Percentiles rank a stretch among this genome's conserved stretches.
phyloP scores from a whole-genome alignment of 2,888 invertebrate genomes.

The Orthonychiurus folsomi region DNA sequence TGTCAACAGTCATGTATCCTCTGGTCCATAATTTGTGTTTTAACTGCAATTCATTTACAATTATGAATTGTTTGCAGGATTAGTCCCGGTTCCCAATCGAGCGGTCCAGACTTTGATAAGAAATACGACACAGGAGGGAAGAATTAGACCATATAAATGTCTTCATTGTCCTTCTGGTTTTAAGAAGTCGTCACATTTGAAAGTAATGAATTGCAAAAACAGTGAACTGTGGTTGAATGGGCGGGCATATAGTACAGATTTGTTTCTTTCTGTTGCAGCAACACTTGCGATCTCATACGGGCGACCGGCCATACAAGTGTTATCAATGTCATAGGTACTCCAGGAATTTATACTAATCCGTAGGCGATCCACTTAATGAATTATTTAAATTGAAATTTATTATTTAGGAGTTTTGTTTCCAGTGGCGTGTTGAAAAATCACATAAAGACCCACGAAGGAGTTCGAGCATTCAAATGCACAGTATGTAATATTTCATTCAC shows the following conservation, averaged over 20 bases:
- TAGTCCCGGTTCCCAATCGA: constrained; percentile 28
- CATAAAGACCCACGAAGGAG: constrained; percentile 49
- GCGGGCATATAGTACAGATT: neutral
- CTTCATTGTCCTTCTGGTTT: constrained; percentile 47
- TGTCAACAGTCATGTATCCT: too few species aligned
- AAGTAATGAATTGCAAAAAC: too few species aligned
- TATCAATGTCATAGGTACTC: constrained; percentile 42
- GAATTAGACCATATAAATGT: constrained; percentile 49
- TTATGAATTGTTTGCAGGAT: constrained; percentile 12
- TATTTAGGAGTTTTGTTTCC: constrained; percentile 50
- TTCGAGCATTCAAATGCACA: constrained; percentile 49
- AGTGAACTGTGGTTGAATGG: neutral
- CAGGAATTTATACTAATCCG: neutral
- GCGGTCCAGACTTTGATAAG: constrained; percentile 13
- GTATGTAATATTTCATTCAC: constrained; percentile 51
- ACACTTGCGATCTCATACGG: constrained; percentile 47
- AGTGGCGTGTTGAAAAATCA: constrained; percentile 53
- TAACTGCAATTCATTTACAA: too few species aligned
- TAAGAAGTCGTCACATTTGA: constrained; percentile 51
- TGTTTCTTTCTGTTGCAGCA: neutral
- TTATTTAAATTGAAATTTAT: too few species aligned
- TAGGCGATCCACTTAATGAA: too few species aligned
- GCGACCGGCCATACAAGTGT: constrained; percentile 47
- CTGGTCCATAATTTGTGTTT: too few species aligned
- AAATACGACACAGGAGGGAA: constrained; percentile 29